Evolutionary conservation across 2,888 invertebrate genomes (phyloP).

Genomic region (Drosophila parthenogenetica): DNA sequence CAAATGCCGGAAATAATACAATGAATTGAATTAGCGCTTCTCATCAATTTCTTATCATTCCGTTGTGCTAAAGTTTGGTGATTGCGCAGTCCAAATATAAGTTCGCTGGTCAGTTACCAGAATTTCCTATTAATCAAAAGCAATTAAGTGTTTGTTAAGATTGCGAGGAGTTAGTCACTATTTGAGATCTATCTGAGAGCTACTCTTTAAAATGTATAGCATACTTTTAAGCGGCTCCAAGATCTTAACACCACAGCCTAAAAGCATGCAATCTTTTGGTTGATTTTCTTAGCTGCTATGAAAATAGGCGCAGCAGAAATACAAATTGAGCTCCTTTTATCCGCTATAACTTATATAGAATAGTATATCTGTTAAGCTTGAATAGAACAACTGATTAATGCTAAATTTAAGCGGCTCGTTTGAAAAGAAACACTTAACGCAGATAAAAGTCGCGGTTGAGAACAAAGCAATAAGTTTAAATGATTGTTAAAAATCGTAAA

Average conservation of each 20-base stretch:
- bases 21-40: background rate
- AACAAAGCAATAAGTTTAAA: slow-evolving; percentile 21
- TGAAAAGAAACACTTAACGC: slow-evolving; percentile 1
- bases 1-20: slow-evolving; percentile 1
- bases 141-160: slow-evolving; percentile 17
- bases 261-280: slow-evolving; percentile 36
- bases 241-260: slow-evolving; percentile 2
- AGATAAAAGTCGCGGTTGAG: slow-evolving; percentile 13
- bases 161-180: slow-evolving; percentile 32
- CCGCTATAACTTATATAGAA: background rate
- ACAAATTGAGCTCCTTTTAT: background rate
- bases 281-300: background rate
- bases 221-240: slow-evolving; percentile 14
- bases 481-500: slow-evolving; percentile 12
- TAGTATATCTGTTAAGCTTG: background rate
- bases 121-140: slow-evolving; percentile 4
- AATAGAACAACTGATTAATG: background rate
- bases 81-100: slow-evolving; percentile 9
- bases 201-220: background rate
- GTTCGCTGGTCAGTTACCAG: slow-evolving; percentile 22
- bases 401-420: slow-evolving; percentile 6
- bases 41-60: background rate
- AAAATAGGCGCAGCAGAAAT: background rate
- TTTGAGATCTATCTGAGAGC: background rate
- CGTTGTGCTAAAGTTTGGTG: slow-evolving; percentile 15